These are phyloP conservation scores for Daubentonia madagascariensis DNA, from an alignment of 2,113 vertebrate genomes.

Conservation along the genomic window DNA sequence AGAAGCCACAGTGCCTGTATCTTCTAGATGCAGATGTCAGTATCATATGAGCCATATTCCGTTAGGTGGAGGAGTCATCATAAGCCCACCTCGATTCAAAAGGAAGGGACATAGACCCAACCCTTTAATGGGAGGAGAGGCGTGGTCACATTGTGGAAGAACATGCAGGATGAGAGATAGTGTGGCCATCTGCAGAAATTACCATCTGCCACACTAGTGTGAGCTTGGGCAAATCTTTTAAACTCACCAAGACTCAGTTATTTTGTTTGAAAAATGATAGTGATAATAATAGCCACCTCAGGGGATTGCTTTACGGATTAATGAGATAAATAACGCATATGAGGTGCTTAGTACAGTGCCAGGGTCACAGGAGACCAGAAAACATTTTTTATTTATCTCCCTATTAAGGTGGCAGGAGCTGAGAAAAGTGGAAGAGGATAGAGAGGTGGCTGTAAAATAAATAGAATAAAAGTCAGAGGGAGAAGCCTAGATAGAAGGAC, in stretches of 20 bases:
- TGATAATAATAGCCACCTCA: not conserved
- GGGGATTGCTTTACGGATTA: not conserved
- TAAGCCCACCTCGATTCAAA: not conserved
- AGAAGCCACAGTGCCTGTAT: not conserved
- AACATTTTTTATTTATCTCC: not conserved
- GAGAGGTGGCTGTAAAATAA: not conserved
- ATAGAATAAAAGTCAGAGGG: not conserved
- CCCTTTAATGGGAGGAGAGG: not conserved
- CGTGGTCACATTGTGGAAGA: not conserved
- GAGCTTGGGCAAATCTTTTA: not conserved
- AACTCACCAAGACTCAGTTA: not conserved
- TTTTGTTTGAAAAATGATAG: not conserved
- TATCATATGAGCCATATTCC: not conserved
- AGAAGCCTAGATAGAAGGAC: not conserved
- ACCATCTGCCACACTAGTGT: not conserved
- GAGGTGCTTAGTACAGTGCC: not conserved
- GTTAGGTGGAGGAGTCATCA: not conserved
- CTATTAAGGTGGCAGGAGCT: not conserved
- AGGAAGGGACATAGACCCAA: not conserved
- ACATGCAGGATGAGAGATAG: not conserved
- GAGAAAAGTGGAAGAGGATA: not conserved
- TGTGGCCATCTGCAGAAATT: not conserved
- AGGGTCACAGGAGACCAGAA: not conserved
- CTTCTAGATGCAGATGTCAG: not conserved
- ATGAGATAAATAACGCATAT: not conserved